Base-by-base conservation (phyloP, 2,888 invertebrate genomes). In the Dolomedes plantarius region DNA sequence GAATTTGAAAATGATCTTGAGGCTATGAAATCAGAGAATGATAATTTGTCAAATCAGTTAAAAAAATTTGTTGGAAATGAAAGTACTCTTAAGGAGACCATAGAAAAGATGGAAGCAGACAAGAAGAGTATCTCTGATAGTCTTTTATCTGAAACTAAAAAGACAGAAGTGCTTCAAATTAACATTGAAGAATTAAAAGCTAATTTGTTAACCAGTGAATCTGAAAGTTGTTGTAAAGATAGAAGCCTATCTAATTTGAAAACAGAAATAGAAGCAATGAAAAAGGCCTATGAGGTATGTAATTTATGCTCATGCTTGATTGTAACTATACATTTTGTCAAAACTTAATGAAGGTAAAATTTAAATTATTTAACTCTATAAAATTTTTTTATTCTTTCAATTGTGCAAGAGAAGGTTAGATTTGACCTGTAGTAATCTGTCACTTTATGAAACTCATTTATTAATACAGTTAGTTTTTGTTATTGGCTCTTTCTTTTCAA, bases 71-170 rank as follows among this genome's bases (percentile, higher is more conserved):
- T 41, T 9, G 39, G n/a, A 1, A n/a, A 2, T 23, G 75, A 76
- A 46, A 46, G 7, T 16, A 23, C 7, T 23, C 19, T 76, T 13
- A 31, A 29, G 23, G 31, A 46, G 23, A 76, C 46, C 0, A 11
- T 67, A 32, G 50, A 76, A 31, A 67, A 31, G 2, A 11, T 67
- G 32, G 68, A 76, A 31, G 46, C 23, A 2, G 67, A 76, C 2
- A 76, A 76, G 23, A 19, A 41, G n/a, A 46, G 65, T 11, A 6
- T 76, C 2, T 31, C n/a, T 0, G 23, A 27, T 23, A 9, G 32
- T 6, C 1, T 67, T 27, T 9, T 31, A 1, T 27, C 7, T 5
- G 23, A 27, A 65, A 13, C 31, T 27, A 36, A 11, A 23, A 68
- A 76, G 27, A 39, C 31, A 27, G n/a, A 29, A 13, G 31, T 19